Percentiles rank a stretch among this genome's conserved stretches.
Conservation (phyloP, 2,797 vertebrate species). For the Pseudochromis fuscus region DNA sequence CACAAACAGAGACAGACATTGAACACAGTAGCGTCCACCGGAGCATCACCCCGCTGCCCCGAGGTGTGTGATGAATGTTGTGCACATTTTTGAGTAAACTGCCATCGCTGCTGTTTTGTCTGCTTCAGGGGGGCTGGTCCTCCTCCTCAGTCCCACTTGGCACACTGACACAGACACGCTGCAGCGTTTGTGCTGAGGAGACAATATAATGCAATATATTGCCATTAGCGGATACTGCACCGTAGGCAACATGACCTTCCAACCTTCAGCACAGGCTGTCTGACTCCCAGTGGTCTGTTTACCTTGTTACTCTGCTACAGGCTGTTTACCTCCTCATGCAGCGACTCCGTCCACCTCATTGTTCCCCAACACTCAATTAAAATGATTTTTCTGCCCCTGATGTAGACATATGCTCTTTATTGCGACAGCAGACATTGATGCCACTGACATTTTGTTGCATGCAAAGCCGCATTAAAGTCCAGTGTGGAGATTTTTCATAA, state of each 20-base stretch:
- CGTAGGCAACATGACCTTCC: constrained; percentile 73
- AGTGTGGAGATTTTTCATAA: not conserved
- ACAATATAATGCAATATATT: constrained; percentile 77
- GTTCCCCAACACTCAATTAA: constrained; percentile 28
- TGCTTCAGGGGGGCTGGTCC: constrained; percentile 24
- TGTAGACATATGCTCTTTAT: constrained; percentile 41
- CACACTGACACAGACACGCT: constrained; percentile 72
- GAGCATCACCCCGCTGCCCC: constrained; percentile 47
- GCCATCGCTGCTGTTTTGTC: constrained; percentile 76
- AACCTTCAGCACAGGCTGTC: constrained; percentile 69
- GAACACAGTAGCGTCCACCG: constrained; percentile 36
- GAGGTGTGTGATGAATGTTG: constrained; percentile 60
- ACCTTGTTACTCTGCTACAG: constrained; percentile 51
- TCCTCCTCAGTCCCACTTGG: constrained; percentile 71
- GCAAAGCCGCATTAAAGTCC: not conserved
- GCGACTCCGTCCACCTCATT: constrained; percentile 50
- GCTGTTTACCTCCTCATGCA: constrained; percentile 55
- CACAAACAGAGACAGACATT: constrained; percentile 42
- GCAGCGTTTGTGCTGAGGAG: constrained; percentile 73
- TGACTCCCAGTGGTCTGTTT: constrained; percentile 72
- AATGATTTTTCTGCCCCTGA: constrained; percentile 27
- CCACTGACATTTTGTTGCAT: constrained; percentile 42
- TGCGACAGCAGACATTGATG: constrained; percentile 19
- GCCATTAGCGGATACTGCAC: constrained; percentile 79
- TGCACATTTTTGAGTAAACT: constrained; percentile 73